Evolutionary conservation across 2,888 invertebrate species (phyloP), one percentile per base, ranked within the genome.

Genomic region (Cremastinae sp.): DNA sequence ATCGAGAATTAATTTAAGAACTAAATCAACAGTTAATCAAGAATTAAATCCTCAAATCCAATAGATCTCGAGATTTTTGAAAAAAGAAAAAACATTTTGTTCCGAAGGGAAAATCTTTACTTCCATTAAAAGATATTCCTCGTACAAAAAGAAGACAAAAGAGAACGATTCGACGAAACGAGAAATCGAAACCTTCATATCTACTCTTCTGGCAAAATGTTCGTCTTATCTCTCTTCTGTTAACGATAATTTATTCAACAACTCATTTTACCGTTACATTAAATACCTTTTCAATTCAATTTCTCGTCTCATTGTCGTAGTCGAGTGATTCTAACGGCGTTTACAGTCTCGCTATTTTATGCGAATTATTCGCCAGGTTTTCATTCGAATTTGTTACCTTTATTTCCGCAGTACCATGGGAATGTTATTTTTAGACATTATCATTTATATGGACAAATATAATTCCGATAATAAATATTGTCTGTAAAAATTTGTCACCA

Each of bases 211-310:
- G 59, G 12, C 41, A 41, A 47, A 64, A 64, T 59, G 22, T 55
- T 65, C 45, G 47, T 61, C 65, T 61, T 73, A 73, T 73, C 66
- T 45, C 39, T 8, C 2, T 10, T 16, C n/a, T 28, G 56, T n/a
- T 41, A 37, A 61, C 61, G 49, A 66, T 75, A 75, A 71, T 71
- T 75, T 75, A 75, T 75, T 65, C 75, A 75, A 71, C 71, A 61
- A 56, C 41, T 65, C 47, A 43, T 22, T 22, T 39, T 56, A 75
- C 75, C 75, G 75, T 75, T 75, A 71, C 22, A 71, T 56, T 71
- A 75, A 75, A 75, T 75, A 71, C 47, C 71, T 65, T 71, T 61
- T 66, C 66, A 71, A 75, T 75, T 43, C 37, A 28, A 75, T 51
- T 61, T 71, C 59, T 55, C 39, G 41, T 75, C 39, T 75, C 49